Conservation (phyloP, 2,888 invertebrate genomes). For the Entomobrya multifasciata region DNA sequence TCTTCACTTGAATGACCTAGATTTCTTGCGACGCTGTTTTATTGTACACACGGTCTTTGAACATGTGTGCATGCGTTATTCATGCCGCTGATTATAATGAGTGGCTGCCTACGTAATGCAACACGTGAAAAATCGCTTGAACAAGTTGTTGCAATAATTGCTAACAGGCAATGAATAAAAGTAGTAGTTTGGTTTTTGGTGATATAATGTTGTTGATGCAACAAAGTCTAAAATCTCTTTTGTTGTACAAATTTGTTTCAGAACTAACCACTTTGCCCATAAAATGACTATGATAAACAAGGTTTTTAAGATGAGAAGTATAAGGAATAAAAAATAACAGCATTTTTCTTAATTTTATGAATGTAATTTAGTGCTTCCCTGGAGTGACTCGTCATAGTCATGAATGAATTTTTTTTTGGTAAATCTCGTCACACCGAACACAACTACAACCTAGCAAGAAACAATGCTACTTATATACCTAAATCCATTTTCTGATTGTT, state of each 20-base stretch:
- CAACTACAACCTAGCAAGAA: neutral
- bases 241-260: neutral
- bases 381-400: slow-evolving; percentile 57
- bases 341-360: slow-evolving; percentile 53
- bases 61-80: neutral
- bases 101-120: slow-evolving; percentile 15
- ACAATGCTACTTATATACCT: neutral
- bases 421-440: neutral
- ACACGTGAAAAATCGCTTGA: slow-evolving; percentile 40
- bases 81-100: slow-evolving; percentile 6
- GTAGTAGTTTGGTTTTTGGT: neutral
- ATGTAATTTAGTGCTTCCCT: slow-evolving; percentile 67
- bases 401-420: slow-evolving; percentile 34
- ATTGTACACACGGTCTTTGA: slow-evolving; percentile 46
- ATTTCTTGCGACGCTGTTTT: slow-evolving; percentile 7
- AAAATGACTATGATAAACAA: slow-evolving; percentile 42
- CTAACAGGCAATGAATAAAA: slow-evolving; percentile 45
- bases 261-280: too few species aligned
- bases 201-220: slow-evolving; percentile 19
- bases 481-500: neutral
- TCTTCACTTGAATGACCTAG: slow-evolving; percentile 49
- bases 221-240: neutral
- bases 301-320: slow-evolving; percentile 38
- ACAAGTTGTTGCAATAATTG: slow-evolving; percentile 62
- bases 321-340: slow-evolving; percentile 26